Conservation (phyloP, 2,113 vertebrate species). For the Oryzias celebensis region DNA sequence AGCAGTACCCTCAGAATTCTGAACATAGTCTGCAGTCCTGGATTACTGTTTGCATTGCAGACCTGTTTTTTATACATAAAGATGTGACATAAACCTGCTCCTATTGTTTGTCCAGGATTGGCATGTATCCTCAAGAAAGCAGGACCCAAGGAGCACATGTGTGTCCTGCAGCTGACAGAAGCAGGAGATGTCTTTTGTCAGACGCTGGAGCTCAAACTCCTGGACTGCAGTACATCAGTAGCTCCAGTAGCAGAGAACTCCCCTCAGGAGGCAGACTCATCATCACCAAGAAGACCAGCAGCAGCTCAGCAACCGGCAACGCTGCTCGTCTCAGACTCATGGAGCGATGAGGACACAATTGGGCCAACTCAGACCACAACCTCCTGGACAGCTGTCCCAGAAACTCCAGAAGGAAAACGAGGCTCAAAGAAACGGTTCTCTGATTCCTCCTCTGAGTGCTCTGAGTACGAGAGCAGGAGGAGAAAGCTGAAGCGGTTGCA, state of each 20-base stretch:
- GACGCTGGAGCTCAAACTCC: conserved; percentile 49
- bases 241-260: background rate
- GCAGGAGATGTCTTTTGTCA: conserved; percentile 89
- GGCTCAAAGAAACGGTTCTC: fast-evolving
- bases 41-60: no score
- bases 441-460: background rate
- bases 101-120: conserved; percentile 68
- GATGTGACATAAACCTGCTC: no score
- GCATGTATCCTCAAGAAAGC: conserved; percentile 36
- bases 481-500: background rate
- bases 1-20: no score
- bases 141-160: conserved; percentile 51
- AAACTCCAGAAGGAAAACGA: conserved; percentile 24
- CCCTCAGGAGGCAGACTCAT: background rate
- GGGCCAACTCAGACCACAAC: conserved; percentile 12
- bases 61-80: no score
- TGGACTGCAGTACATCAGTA: fast-evolving
- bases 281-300: no score
- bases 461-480: background rate
- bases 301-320: background rate
- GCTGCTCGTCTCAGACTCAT: background rate
- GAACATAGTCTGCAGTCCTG: no score
- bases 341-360: conserved; percentile 12
- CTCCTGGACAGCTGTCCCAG: background rate
- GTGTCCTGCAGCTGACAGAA: conserved; percentile 83